Conservation (phyloP, 2,888 invertebrate species). For the Lacanobia oleracea region DNA sequence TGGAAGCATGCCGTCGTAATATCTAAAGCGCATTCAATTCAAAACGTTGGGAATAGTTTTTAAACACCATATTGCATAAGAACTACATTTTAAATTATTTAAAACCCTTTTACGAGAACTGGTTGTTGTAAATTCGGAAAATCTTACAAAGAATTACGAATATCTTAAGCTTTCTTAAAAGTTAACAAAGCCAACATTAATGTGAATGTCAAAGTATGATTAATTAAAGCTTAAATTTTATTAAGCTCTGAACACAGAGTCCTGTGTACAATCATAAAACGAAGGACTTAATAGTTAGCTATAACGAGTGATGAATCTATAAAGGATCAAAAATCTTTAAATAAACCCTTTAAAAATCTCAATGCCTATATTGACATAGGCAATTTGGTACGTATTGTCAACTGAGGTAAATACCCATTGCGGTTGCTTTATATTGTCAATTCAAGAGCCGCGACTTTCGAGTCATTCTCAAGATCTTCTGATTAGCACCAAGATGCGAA, state of each 20-base stretch:
- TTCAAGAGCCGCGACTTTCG: not conserved
- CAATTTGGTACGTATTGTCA: not conserved
- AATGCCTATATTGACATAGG: not conserved
- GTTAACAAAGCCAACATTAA: slow-evolving; percentile 21
- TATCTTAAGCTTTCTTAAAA: not conserved
- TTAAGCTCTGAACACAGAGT: slow-evolving; percentile 3
- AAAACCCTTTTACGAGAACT: slow-evolving; percentile 1
- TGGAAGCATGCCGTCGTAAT: not conserved
- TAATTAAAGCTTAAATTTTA: slow-evolving; percentile 14
- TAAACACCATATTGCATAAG: not conserved
- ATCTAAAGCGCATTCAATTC: slow-evolving; percentile 1
- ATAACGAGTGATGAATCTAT: not conserved
- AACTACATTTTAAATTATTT: not conserved
- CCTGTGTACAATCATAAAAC: slow-evolving; percentile 3
- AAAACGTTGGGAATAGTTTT: not conserved
- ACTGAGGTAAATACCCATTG: slow-evolving; percentile 36
- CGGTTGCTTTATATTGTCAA: slow-evolving; percentile 25
- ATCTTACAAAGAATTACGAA: slow-evolving; percentile 14
- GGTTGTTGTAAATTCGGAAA: not conserved
- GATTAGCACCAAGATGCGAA: slow-evolving; percentile 54
- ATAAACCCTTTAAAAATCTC: not conserved
- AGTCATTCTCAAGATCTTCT: slow-evolving; percentile 32
- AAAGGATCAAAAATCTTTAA: not conserved
- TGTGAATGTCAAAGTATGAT: slow-evolving; percentile 43
- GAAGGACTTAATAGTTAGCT: no score